phyloP scores from a whole-genome alignment of 1,140 invertebrate genomes.

The Diploscapter pachys region DNA sequence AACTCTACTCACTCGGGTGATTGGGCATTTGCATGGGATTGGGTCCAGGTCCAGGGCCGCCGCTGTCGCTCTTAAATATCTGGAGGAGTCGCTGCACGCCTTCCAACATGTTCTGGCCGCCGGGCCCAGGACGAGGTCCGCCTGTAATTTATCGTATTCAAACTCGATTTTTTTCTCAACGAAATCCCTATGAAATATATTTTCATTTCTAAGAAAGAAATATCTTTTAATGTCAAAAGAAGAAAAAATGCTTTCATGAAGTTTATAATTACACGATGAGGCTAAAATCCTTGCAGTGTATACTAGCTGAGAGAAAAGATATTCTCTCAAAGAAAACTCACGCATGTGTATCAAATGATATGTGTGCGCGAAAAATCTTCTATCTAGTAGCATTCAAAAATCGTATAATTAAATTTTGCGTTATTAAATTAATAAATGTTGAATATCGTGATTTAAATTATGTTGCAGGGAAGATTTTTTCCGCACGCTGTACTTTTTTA shows the following conservation, averaged over 20 bases:
- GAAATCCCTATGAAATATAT: neutral
- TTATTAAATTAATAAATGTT: too few species aligned
- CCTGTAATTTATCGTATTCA: neutral
- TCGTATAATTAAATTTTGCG: too few species aligned
- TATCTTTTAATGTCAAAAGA: neutral
- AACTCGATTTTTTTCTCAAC: neutral
- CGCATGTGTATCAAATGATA: too few species aligned
- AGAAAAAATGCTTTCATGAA: neutral
- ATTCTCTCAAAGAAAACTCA: neutral
- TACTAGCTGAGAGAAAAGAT: neutral
- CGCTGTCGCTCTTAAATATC: conserved; percentile 34
- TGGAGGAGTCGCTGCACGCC: conserved; percentile 39
- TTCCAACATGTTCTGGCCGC: conserved; percentile 34
- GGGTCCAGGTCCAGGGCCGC: conserved; percentile 13
- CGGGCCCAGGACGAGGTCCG: neutral
- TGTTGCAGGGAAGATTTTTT: too few species aligned
- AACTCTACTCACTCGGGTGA: too few species aligned
- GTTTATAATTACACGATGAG: neutral
- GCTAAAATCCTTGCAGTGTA: neutral
- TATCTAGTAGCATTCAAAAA: too few species aligned
- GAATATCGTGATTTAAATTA: too few species aligned
- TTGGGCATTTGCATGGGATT: neutral
- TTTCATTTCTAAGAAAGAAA: neutral
- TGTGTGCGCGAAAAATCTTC: too few species aligned
- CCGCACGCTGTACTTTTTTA: too few species aligned